phyloP scores from a whole-genome alignment of 1,140 invertebrate species.

The Brachionus asplanchnoidis region DNA sequence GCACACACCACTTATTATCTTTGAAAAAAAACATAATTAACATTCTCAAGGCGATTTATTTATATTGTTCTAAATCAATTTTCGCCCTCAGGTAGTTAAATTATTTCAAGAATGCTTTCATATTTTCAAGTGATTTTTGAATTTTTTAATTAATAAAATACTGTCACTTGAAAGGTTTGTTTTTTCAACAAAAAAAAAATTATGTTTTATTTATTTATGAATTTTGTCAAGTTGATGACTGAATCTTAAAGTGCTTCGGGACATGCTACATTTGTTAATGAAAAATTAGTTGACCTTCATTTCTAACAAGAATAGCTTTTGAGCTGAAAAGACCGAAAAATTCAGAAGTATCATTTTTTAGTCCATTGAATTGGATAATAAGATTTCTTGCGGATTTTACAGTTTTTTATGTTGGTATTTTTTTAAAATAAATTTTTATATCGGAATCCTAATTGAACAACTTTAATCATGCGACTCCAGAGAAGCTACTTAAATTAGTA shows the following conservation, averaged over 20 bases:
- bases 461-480: neutral
- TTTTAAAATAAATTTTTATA: neutral
- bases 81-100: neutral
- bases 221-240: neutral
- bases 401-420: neutral
- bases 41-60: neutral
- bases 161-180: neutral
- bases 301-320: neutral
- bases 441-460: neutral
- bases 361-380: neutral
- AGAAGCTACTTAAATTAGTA: neutral
- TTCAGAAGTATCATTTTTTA: neutral
- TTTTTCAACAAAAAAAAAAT: neutral
- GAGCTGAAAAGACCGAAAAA: neutral
- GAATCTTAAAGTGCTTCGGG: neutral
- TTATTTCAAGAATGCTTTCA: neutral
- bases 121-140: neutral
- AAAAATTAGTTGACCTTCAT: neutral
- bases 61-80: neutral
- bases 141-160: neutral
- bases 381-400: neutral
- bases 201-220: neutral
- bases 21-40: neutral
- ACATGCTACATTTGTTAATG: neutral
- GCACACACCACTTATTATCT: neutral